phyloP scores from a whole-genome alignment of 2,888 invertebrate genomes.

The Apamea anceps region DNA sequence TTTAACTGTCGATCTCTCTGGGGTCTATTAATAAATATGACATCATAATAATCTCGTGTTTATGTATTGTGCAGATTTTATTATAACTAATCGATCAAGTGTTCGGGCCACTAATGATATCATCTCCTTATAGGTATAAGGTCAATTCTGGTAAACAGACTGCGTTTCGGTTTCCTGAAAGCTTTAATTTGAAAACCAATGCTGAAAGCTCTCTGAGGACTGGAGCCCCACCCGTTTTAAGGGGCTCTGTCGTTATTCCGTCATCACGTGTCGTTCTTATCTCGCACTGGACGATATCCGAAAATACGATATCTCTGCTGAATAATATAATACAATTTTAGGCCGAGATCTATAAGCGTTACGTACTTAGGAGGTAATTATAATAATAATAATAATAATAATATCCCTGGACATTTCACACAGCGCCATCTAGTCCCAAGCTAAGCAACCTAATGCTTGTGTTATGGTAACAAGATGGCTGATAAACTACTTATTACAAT shows the following conservation, averaged over 20 bases:
- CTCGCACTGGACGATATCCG: not conserved
- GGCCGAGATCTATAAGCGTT: not conserved
- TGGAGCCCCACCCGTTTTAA: not conserved
- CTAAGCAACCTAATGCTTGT: too few relatives aligned
- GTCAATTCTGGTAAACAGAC: conserved; percentile 29
- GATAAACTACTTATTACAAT: too few relatives aligned
- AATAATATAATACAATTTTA: not conserved
- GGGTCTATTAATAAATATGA: conserved; percentile 56
- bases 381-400: too few relatives aligned
- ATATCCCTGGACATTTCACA: too few relatives aligned
- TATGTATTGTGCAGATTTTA: conserved; percentile 60
- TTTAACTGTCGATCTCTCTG: conserved; percentile 45
- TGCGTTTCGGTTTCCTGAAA: not conserved
- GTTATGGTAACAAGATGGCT: too few relatives aligned
- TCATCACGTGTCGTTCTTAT: not conserved
- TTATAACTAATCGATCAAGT: conserved; percentile 57
- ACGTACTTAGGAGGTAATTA: not conserved
- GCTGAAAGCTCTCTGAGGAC: not conserved
- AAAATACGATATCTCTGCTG: not conserved
- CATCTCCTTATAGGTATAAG: conserved; percentile 50
- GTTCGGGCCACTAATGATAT: conserved; percentile 59
- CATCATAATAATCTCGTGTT: conserved; percentile 59
- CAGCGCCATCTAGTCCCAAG: too few relatives aligned
- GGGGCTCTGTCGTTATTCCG: not conserved
- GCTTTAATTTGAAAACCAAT: not conserved